phyloP scores from a whole-genome alignment of 1,140 invertebrate species.

The Mya arenaria region DNA sequence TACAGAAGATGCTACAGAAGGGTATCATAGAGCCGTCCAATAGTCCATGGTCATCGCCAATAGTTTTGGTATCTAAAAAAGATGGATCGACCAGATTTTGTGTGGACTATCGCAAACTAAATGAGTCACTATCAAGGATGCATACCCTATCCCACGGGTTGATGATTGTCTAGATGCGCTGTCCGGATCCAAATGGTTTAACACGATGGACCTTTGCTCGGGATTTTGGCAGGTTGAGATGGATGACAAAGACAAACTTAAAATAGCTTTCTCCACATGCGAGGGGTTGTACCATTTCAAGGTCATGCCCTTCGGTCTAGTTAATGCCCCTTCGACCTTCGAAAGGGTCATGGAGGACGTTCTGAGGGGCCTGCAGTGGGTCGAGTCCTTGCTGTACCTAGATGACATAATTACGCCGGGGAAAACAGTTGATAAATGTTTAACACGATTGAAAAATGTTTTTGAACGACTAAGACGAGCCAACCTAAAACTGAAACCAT shows the following conservation, averaged over 20 bases:
- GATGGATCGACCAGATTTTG: slow-evolving; percentile 4
- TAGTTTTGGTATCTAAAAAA: slow-evolving; percentile 2
- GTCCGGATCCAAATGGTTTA: background rate
- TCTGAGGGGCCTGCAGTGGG: background rate
- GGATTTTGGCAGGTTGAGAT: slow-evolving; percentile 28
- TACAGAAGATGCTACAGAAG: slow-evolving; percentile 3
- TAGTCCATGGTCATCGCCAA: background rate
- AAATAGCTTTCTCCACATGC: background rate
- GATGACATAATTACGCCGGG: slow-evolving; percentile 10
- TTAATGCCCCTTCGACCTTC: too few species aligned
- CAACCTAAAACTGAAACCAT: slow-evolving; percentile 61
- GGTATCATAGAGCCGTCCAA: slow-evolving; percentile 3
- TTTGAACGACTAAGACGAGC: slow-evolving; percentile 40
- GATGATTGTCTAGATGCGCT: slow-evolving; percentile 55
- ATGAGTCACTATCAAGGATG: slow-evolving; percentile 36
- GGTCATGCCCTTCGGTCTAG: too few species aligned
- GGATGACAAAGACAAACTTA: too few species aligned
- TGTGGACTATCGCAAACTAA: too few species aligned
- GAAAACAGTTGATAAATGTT: background rate
- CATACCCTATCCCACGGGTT: slow-evolving; percentile 59
- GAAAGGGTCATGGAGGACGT: background rate
- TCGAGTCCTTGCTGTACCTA: slow-evolving; percentile 1
- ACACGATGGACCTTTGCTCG: background rate
- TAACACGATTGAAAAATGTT: background rate
- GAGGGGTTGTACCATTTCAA: background rate